Base-by-base conservation (phyloP, 2,888 invertebrate genomes). In the Dolomedes plantarius region DNA sequence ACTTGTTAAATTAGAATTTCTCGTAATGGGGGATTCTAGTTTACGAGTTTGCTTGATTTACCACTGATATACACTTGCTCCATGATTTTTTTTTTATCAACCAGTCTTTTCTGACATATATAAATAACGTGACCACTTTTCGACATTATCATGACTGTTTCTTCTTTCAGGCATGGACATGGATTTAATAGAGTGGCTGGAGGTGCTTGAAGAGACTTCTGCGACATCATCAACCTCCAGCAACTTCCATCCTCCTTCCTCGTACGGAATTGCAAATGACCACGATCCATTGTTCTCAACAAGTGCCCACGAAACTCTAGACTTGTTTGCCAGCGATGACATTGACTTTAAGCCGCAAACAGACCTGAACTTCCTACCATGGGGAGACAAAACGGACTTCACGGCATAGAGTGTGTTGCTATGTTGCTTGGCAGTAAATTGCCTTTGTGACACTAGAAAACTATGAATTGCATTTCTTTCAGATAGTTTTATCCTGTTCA, bases 311-410 rank as follows among this genome's bases (percentile, higher is more conserved):
- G 86, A 86, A 50, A 65, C 83, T 1, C 39, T 88, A 11, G 88
- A 88, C 71, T 71, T 88, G 23, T 86, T 88, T 39, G 32, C 79
- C 9, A 77, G 81, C 1, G 88, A 88, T 23, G 88, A 88, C 23
- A 74, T 88, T 31, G 88, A 88, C 46, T 88, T 88, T 41, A 88
- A 88, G 39, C 67, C 85, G 0, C 73, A 71, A 19, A 68, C 56
- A n/a, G 87, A 87, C 31, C 56, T 81, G 6, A 75, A 39, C 31
- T 74, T 87, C 41, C 29, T 83, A 19, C 69, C 79, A 0, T 87
- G 87, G 87, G 56, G 73, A 5, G 87, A 87, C 41, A 81, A 86
- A 39, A 50, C 50, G 16, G 77, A 79, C 31, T 79, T 79, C 50
- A 64, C 87, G 27, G 77, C 81, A 64, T 87, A 87, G 27, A 7